Evolutionary conservation across 2,797 vertebrate genomes (phyloP), one percentile per base, ranked within the genome.

Genomic region (Falco rusticolus): DNA sequence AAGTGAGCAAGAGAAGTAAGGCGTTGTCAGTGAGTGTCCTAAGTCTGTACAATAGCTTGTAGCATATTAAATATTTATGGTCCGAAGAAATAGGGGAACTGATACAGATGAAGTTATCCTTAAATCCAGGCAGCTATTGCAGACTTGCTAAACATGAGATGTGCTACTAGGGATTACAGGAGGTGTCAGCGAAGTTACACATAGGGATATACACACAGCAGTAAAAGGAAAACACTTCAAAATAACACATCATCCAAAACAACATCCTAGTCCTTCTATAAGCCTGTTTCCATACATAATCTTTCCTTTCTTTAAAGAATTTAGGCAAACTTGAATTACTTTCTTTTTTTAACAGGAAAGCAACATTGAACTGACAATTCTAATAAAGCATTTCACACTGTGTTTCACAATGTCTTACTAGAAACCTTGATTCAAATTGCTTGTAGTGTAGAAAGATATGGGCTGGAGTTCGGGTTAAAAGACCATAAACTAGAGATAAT

Each of bases 151-250:
- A 43, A 51, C 26, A 20, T 59, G 53, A 91, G 17, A 82, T 51
- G 14, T 61, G 50, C 47, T 89, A 51, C 57, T 65, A 87, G 69
- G 47, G 57, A 87, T 84, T 64, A 89, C 50, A 92, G 77, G 84
- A 65, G 64, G 41, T 89, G 75, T 76, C 84, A 92, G 41, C 57
- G 69, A 93, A 92, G 61, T 80, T 87, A 89, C 69, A 77, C 48
- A 64, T 16, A 84, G 60, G 20, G 13, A 43, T 65, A 43, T 65
- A 57, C 11, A 20, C 4, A 57, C 9, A 57, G 45, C 20, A 89
- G 26, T 26, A 64, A 82, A 77, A 76, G 25, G 50, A 54, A 81
- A 92, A 54, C 29, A 50, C 31, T 87, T 66, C 31, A 68, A 91
- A 89, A 76, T 33, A 79, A 64, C 5, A 3, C 21, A 59, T 16